These are phyloP conservation scores for Heteromyza rotundicornis DNA, from an alignment of 2,888 invertebrate genomes.

Conservation along the genomic window DNA sequence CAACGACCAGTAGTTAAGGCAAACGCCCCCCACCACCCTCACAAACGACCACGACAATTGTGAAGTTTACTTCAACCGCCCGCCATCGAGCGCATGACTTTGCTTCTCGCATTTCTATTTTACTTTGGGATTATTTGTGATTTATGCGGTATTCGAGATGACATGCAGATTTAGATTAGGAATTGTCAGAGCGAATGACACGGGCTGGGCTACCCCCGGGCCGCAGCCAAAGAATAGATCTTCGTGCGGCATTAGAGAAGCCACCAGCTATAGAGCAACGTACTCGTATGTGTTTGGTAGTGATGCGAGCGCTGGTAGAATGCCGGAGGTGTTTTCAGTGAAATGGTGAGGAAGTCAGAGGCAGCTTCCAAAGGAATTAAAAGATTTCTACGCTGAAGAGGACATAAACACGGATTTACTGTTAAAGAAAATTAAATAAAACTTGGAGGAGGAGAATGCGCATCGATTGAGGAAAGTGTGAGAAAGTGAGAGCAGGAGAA, in stretches of 20 bases:
- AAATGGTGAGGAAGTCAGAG: no score
- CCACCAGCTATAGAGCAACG: no score
- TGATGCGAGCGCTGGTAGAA: no score
- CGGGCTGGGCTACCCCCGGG: no score
- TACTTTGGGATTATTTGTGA: conserved; percentile 59
- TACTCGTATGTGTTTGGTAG: not conserved
- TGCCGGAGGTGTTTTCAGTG: not conserved
- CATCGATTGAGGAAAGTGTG: no score
- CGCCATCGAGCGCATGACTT: conserved; percentile 26
- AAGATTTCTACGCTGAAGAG: conserved; percentile 32
- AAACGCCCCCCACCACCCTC: not conserved
- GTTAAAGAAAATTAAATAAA: conserved; percentile 47
- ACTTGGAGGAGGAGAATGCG: not conserved
- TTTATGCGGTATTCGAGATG: conserved; percentile 59
- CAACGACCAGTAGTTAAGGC: not conserved
- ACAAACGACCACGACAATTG: not conserved
- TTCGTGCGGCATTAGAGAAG: no score
- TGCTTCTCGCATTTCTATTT: conserved; percentile 42
- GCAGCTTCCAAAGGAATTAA: conserved; percentile 37
- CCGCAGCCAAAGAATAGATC: no score
- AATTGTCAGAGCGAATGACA: conserved; percentile 35
- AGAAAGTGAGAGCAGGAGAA: no score
- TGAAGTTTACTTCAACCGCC: not conserved
- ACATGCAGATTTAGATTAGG: conserved; percentile 59
- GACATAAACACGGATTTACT: conserved; percentile 49